Evolutionary conservation across 2,113 vertebrate species (phyloP).

Genomic region (Syrmaticus mikado): DNA sequence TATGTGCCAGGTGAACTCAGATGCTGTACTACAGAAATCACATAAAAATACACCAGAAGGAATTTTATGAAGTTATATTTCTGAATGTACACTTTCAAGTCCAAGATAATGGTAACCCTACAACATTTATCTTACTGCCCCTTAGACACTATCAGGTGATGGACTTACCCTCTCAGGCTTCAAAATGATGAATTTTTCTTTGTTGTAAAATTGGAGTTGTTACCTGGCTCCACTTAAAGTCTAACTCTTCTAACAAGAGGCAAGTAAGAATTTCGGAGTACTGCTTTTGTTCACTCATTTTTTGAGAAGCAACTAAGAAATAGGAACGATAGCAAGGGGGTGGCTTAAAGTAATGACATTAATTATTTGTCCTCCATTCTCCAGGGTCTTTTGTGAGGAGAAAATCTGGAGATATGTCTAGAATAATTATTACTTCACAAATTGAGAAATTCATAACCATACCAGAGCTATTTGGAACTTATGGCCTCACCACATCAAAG

Average conservation of each 20-base stretch:
- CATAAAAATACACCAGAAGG: background rate
- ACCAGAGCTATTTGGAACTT: background rate
- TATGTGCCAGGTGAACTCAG: slow-evolving; percentile 83
- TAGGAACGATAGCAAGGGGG: background rate
- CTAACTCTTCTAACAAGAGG: background rate
- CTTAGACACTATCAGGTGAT: background rate
- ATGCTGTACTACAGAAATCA: background rate
- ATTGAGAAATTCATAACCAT: background rate
- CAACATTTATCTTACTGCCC: background rate
- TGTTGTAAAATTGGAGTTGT: background rate
- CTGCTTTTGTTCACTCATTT: background rate
- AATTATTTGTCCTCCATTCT: background rate
- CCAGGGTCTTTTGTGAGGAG: background rate
- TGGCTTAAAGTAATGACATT: background rate
- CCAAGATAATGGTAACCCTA: background rate
- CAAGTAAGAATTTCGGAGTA: background rate
- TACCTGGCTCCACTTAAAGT: background rate
- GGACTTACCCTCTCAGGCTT: background rate
- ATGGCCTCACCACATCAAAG: rapidly evolving
- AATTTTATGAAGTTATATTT: background rate
- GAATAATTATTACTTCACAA: background rate
- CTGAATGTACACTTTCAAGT: background rate
- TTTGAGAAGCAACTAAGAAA: background rate
- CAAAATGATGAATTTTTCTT: background rate
- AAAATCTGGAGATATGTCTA: background rate